Evolutionary conservation across 2,888 invertebrate genomes (phyloP).

Genomic region (Nycteola revayana): DNA sequence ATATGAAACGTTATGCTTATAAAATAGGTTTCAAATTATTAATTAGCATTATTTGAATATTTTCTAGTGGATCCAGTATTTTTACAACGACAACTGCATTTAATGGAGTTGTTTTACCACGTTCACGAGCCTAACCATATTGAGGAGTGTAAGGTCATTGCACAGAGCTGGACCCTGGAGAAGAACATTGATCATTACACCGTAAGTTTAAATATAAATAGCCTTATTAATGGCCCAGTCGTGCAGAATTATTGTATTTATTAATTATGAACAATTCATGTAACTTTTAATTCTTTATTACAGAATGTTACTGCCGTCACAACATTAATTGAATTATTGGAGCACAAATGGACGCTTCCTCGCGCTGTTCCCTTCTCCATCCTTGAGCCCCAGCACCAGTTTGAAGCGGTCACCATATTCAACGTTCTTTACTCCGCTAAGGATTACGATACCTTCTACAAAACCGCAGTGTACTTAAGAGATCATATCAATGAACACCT

Average conservation of each 20-base stretch:
- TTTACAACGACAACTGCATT: constrained; percentile 59
- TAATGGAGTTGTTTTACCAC: constrained; percentile 70
- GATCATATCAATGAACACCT: constrained; percentile 86
- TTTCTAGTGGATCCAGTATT: constrained; percentile 78
- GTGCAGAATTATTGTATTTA: no score
- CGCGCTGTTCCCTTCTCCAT: constrained; percentile 82
- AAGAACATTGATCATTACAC: constrained; percentile 73
- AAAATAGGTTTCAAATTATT: no score
- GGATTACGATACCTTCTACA: constrained; percentile 86
- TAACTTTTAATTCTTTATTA: constrained; percentile 25
- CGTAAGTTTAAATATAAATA: constrained; percentile 45
- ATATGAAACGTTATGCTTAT: no score
- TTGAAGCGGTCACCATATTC: constrained; percentile 84
- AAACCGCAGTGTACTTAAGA: constrained; percentile 86
- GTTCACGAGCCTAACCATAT: constrained; percentile 82
- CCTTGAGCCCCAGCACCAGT: constrained; percentile 78
- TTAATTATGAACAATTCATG: no score
- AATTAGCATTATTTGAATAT: no score
- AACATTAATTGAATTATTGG: constrained; percentile 78
- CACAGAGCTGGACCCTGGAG: constrained; percentile 73
- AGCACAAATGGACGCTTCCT: constrained; percentile 77
- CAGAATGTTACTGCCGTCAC: constrained; percentile 80
- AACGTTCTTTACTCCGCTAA: constrained; percentile 86
- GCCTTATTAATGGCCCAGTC: no score
- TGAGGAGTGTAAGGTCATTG: constrained; percentile 72